Evolutionary conservation across 1,140 invertebrate species (phyloP), one percentile per base, ranked within the genome.

Genomic region (Lycorma delicatula): DNA sequence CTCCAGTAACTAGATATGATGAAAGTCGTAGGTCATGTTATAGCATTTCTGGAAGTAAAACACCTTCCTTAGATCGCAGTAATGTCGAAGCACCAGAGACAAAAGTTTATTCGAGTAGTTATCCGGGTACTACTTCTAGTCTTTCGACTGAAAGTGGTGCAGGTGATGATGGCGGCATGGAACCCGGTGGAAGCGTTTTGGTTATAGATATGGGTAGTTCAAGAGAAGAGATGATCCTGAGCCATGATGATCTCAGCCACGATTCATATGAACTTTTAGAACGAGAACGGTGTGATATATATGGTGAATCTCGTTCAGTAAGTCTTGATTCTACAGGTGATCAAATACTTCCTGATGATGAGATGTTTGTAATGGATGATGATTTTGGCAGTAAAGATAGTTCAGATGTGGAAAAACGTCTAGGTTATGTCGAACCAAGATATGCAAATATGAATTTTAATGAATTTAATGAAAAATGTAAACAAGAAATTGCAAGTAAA

Each of bases 211-310:
- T 60, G 20, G 60, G 63, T 22, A 66, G 64, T 29, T 66, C 63
- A 3, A 57, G 64, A 48, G 67, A 69, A 31, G 63, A 66, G 25
- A 61, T 65, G 5, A 36, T 85, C 58, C 60, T 77, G 27, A 89
- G 86, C 1, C 87, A 90, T 68, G 89, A 92, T 68, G 89, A 93
- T 73, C 73, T 91, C 3, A 90, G 87, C 11, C 89, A 91, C 70
- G 89, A 91, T 71, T 91, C 89, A 61, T 93, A 91, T 70, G 89
- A 93, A 67, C 70, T 91, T 13, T 75, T 91, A 38, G 88, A 92
- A 70, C 63, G 67, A 54, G 67, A 71, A 52, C 60, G 55, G 13
- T 16, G 20, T n/a, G 49, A 53, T 46, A 26, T 53, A 27, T 63
- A 59, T 52, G 54, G 44, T 44, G 60, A 64, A 12, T 59, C 59